Base-by-base conservation (phyloP, 1,140 invertebrate species). In the Daktulosphaira vitifoliae region DNA sequence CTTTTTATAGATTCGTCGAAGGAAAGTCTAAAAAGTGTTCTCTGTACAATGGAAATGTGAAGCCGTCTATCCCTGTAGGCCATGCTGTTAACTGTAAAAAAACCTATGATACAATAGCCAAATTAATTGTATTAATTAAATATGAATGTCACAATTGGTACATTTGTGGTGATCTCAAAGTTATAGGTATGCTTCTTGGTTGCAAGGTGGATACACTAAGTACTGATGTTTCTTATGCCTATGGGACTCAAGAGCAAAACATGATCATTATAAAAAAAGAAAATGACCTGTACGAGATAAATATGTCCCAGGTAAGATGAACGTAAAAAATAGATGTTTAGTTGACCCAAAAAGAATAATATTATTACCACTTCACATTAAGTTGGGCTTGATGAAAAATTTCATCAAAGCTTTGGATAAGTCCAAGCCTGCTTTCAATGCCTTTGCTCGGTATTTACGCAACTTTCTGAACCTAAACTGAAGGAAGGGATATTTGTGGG, bases 181-280 rank as follows among this genome's bases (percentile, higher is more conserved):
- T 77, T 44, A 59, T 76, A 7, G 67, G 26, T 11, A 71, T 76
- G 66, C 65, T 75, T 20, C 68, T 74, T 42, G 74, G 76, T 54
- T 59, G 23, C 76, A 78, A 69, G 65, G 69, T 33, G 74, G 75
- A 15, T 78, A 71, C 68, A 78, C 73, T 44, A 78, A 79, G 65
- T 74, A 71, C 67, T 66, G 68, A 1, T 77, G 75, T 68, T 74
- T 71, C 64, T 59, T 78, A n/a, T 78, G 75, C 65, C 67, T 74
- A 51, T 78, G 76, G 74, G 71, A 78, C 66, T 78, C 74, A 54
- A 72, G 76, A 66, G 71, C 65, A 25, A 68, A 68, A 64, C 7
- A 65, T 16, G 23, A 68, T 25, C 75, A 77, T 67, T 77, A 73
- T 67, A 67, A 48, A 22, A 70, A 72, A 52, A 65, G 69, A 39